Base-by-base conservation (phyloP, 2,888 invertebrate genomes). In the Thelaira solivaga region DNA sequence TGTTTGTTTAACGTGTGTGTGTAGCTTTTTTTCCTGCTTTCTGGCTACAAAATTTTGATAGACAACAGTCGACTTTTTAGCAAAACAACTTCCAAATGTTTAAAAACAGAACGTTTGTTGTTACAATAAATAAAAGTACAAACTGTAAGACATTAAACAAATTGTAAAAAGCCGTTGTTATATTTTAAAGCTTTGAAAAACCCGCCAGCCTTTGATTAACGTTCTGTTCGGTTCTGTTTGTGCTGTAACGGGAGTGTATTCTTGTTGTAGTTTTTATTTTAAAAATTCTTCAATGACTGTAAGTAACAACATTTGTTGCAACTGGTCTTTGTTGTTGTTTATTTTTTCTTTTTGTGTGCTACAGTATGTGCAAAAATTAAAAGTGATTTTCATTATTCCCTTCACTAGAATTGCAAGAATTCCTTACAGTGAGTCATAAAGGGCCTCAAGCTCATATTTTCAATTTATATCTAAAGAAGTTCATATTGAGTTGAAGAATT, bases 201-300 rank as follows among this genome's bases (percentile, higher is more conserved):
- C 18, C 71, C 51, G 61, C 71, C 24, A 43, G 71, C 41, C 24
- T 61, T 71, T 61, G 10, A 61, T 53, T 61, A 6, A 26, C 43
- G 18, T 41, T 20, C 20, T 47, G 51, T 34, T 26, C 51, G 8
- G 6, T 34, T 0, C 10, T n/a, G n/a, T 7, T 29, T 57, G 31
- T 20, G 43, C 36, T 20, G 20, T 57, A 57, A 39, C 13, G 36
- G 36, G 16, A 7, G 4, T 4, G 26, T 13, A 13, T 39, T 39
- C 7, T 39, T 39, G 36, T 7, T 2, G 16, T 26, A 26, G 26
- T 26, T 26, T 26, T 6, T 4, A 6, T 39, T 39, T 39, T n/a
- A n/a, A 13, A 34, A 39, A 39, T 13, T n/a, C 36, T 39, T 39
- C 6, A 39, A 39, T 16, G 36, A 13, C 36, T 13, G 36, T 39